Evolutionary conservation across 2,888 invertebrate species (phyloP).

Genomic region (Torymus texanus): DNA sequence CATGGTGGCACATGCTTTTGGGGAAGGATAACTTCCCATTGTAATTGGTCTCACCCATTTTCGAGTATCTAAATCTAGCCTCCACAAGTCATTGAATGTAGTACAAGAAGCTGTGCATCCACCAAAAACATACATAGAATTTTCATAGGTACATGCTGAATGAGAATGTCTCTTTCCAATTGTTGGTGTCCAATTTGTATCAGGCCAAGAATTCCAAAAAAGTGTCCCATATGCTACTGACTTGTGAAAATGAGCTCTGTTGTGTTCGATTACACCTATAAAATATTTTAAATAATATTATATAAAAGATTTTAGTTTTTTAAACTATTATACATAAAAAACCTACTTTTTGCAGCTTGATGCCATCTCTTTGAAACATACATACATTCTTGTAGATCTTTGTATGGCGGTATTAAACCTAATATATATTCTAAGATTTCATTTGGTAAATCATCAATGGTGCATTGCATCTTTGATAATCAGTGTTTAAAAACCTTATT

Average conservation of each 20-base stretch:
- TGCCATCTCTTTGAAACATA: conserved; percentile 92
- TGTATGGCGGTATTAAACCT: conserved; percentile 91
- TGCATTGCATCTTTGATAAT: conserved; percentile 64
- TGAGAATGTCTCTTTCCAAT: conserved; percentile 95
- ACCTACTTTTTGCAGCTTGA: conserved; percentile 87
- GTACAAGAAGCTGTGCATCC: conserved; percentile 96
- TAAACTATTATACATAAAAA: conserved; percentile 1
- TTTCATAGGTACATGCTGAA: conserved; percentile 88
- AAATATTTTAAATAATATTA: background rate
- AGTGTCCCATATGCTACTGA: conserved; percentile 86
- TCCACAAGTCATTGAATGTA: conserved; percentile 98
- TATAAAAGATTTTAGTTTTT: background rate
- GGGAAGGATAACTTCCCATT: conserved; percentile 93
- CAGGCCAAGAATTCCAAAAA: conserved; percentile 82
- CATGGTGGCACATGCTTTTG: conserved; percentile 96
- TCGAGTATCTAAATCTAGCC: conserved; percentile 89
- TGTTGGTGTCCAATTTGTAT: conserved; percentile 80
- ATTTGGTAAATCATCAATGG: conserved; percentile 88
- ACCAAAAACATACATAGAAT: conserved; percentile 96
- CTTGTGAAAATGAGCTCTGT: conserved; percentile 84
- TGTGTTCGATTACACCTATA: conserved; percentile 87
- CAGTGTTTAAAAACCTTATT: background rate
- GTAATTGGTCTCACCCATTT: conserved; percentile 90
- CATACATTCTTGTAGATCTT: conserved; percentile 90
- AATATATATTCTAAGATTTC: conserved; percentile 96